These are phyloP conservation scores for Onthophagus sagittarius DNA, from an alignment of 2,888 invertebrate genomes.

Conservation along the genomic window DNA sequence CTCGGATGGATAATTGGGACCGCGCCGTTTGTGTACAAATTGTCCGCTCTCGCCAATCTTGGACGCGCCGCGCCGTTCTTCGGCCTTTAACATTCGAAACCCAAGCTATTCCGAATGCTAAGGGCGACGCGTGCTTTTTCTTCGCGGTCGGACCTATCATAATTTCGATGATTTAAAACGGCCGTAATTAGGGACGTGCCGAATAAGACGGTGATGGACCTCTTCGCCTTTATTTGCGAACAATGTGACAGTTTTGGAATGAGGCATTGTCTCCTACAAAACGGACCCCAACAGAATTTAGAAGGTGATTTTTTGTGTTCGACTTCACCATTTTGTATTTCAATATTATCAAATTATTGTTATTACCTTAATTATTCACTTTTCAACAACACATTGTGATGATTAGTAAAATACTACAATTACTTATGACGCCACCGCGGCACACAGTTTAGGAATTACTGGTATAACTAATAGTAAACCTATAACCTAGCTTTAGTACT, in stretches of 20 bases:
- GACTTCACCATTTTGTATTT: no score
- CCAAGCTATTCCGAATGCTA: conserved; percentile 5
- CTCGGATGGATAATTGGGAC: conserved; percentile 26
- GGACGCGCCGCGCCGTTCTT: conserved; percentile 2
- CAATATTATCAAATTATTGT: no score
- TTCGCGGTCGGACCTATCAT: background rate
- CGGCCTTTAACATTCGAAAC: conserved; percentile 5
- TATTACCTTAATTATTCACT: background rate
- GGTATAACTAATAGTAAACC: no score
- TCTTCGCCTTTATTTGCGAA: background rate
- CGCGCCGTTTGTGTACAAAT: conserved; percentile 36
- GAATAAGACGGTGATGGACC: background rate
- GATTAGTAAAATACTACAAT: no score
- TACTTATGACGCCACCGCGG: no score
- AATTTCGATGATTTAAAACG: background rate
- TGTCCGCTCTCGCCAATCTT: conserved; percentile 34
- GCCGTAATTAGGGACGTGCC: background rate
- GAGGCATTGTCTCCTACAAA: background rate
- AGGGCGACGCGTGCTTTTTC: background rate
- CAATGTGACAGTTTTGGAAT: background rate
- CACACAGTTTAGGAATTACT: no score
- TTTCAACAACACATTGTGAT: background rate
- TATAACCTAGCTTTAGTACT: no score
- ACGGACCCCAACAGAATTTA: no score
- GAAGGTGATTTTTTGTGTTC: no score